Percentiles rank a stretch among this genome's conserved stretches.
These are phyloP conservation scores for Pachydiplax longipennis DNA, from an alignment of 2,888 invertebrate genomes.

Conservation along the genomic window DNA sequence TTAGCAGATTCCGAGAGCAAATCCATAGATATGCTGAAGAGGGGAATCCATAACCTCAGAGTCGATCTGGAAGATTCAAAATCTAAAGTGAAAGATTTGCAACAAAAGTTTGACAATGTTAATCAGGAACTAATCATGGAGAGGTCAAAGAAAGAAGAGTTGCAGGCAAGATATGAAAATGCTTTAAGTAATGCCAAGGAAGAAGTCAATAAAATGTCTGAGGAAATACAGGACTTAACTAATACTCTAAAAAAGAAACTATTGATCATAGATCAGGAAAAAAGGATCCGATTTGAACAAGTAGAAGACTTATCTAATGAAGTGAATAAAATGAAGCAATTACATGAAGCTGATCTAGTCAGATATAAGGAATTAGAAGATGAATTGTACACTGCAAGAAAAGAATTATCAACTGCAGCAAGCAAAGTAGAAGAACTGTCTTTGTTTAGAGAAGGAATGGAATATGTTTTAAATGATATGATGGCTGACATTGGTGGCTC, in stretches of 20 bases:
- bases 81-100: neutral
- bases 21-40: neutral
- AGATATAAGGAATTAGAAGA: neutral
- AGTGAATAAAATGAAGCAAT: neutral
- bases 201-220: neutral
- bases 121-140: neutral
- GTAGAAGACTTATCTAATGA: neutral
- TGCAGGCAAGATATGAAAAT: neutral
- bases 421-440: neutral
- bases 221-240: neutral
- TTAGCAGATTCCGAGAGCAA: neutral
- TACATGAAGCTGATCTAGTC: neutral
- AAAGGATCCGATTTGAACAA: neutral
- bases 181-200: neutral
- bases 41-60: neutral
- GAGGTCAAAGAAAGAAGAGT: neutral
- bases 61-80: neutral
- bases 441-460: neutral
- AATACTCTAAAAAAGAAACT: neutral
- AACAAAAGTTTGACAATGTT: neutral
- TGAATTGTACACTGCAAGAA: neutral
- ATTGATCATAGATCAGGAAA: neutral
- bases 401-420: neutral
- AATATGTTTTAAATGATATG: neutral
- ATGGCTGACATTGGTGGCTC: too few relatives aligned